These are phyloP conservation scores for Hippolais icterina DNA, from an alignment of 2,113 vertebrate species.

Conservation along the genomic window DNA sequence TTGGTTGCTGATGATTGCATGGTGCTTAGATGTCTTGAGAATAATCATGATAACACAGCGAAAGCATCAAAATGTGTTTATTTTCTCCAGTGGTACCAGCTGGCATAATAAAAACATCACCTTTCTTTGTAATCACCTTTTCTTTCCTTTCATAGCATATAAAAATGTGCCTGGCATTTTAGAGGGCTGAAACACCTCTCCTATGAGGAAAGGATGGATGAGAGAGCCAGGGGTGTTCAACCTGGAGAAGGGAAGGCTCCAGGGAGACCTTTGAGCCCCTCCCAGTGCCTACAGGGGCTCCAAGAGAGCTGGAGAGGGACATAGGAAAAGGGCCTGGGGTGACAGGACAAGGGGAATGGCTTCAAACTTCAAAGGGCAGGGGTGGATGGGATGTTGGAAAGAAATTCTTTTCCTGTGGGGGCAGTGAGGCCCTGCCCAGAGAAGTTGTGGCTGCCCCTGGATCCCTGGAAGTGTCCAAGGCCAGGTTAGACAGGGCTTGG, in stretches of 20 bases:
- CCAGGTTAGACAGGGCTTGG: too few species aligned
- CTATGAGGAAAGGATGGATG: not conserved
- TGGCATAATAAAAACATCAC: not conserved
- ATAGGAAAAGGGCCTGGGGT: not conserved
- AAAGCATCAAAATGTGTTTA: not conserved
- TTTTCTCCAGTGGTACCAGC: not conserved
- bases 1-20: not conserved
- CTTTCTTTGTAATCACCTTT: not conserved
- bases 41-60: not conserved
- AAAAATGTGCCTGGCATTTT: not conserved
- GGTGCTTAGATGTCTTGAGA: not conserved
- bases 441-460: not conserved
- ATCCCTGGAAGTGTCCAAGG: not conserved
- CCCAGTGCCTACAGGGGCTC: not conserved
- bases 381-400: not conserved
- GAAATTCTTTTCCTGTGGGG: not conserved
- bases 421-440: not conserved
- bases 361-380: not conserved
- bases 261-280: not conserved
- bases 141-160: not conserved
- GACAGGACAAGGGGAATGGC: not conserved
- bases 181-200: not conserved
- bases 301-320: not conserved
- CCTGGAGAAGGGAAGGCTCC: not conserved
- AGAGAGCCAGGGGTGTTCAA: not conserved